phyloP scores from a whole-genome alignment of 2,113 vertebrate species.

The Picathartes gymnocephalus region DNA sequence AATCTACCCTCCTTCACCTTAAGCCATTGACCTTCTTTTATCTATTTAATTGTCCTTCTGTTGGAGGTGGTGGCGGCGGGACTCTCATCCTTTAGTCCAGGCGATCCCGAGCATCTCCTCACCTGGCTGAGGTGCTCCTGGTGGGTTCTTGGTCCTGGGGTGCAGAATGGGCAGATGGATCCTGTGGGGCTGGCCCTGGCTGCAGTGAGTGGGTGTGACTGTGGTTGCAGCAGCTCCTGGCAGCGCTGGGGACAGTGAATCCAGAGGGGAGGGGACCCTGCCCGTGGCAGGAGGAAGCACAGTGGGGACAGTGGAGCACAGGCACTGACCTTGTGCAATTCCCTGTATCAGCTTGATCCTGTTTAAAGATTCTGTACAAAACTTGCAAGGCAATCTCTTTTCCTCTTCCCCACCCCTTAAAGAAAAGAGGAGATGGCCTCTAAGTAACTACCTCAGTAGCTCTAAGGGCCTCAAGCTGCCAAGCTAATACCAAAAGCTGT shows the following conservation, averaged over 20 bases:
- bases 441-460: neutral
- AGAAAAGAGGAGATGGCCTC: neutral
- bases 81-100: neutral
- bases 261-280: neutral
- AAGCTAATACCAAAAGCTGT: neutral
- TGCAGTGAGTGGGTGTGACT: rapidly evolving
- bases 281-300: rapidly evolving
- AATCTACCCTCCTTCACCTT: neutral
- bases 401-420: neutral
- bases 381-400: rapidly evolving
- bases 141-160: neutral
- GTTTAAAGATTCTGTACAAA: neutral
- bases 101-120: neutral
- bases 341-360: neutral
- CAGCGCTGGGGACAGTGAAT: neutral
- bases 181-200: neutral
- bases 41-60: neutral
- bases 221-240: neutral
- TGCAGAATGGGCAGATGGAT: no score
- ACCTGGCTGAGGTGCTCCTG: rapidly evolving
- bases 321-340: neutral
- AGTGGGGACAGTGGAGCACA: rapidly evolving
- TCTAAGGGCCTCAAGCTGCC: neutral
- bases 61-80: neutral
- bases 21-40: neutral